Base-by-base conservation (phyloP, 2,888 invertebrate species). In the Smittia aterrima region DNA sequence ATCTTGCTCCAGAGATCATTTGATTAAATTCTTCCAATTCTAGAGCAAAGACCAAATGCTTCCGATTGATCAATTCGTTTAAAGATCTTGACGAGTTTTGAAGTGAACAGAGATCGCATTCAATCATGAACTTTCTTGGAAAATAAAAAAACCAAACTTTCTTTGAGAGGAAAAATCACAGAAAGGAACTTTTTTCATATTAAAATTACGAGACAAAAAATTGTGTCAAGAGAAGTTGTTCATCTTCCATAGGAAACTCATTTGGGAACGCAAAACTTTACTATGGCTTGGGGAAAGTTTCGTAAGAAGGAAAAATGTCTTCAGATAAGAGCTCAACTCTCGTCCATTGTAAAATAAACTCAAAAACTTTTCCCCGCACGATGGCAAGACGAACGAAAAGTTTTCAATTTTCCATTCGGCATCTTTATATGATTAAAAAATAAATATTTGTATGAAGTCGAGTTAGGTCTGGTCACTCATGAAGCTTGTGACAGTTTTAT, bases 351-450 rank as follows among this genome's bases (percentile, higher is more conserved):
- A 58, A 58, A 58, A 58, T 58, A 22, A 58, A 58, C 58, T 58
- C 47, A 13, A 3, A 47, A 47, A 47, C 18, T 20, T 58, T 58
- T 3, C 9, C 22, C 18, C 9, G 47, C 3, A 47, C 16, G 47
- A 22, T 6, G 7, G 18, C 22, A 22, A 58, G 58, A 38, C 6
- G 9, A 38, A 4, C 58, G 9, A 22, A 22, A 41, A 68, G 18
- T 38, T 68, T 68, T 68, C 68, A 68, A 68, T 68, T 68, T 68
- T 41, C 20, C 47, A 47, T 47, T 58, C 58, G 3, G 58, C 18
- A 40, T 68, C 68, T 41, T 66, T 68, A 47, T 68, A 40, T 68
- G 68, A 68, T 68, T 68, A 68, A 68, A 68, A 68, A 68, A 40
- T 68, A 68, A 68, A 68, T 68, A 68, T 68, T 68, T 68, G 68